These are phyloP conservation scores for Phalacrocorax carbo DNA, from an alignment of 2,113 vertebrate species.

Conservation along the genomic window DNA sequence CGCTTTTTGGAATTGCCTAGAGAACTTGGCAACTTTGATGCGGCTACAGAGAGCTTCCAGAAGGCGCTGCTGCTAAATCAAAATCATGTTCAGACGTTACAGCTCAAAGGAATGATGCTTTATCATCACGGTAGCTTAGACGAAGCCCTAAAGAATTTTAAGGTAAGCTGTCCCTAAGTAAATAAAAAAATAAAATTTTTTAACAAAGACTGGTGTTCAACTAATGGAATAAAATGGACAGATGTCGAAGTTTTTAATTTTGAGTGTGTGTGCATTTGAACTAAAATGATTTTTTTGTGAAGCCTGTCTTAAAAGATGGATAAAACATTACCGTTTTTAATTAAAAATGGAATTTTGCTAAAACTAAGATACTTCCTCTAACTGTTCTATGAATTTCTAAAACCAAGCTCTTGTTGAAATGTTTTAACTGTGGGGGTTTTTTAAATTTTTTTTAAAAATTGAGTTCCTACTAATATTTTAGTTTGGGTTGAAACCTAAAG, in stretches of 20 bases:
- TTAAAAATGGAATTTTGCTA: background rate
- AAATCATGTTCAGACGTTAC: constrained; percentile 95
- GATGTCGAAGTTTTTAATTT: background rate
- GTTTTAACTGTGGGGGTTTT: background rate
- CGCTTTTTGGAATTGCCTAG: constrained; percentile 52
- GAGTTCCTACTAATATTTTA: background rate
- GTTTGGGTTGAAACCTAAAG: background rate
- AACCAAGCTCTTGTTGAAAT: background rate
- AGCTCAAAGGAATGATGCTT: constrained; percentile 95
- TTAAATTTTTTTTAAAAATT: background rate
- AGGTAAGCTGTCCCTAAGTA: constrained; percentile 73
- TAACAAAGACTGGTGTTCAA: background rate
- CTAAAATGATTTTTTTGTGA: background rate
- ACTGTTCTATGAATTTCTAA: background rate
- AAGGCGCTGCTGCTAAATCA: constrained; percentile 95
- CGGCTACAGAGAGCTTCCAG: constrained; percentile 95
- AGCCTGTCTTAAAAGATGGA: background rate
- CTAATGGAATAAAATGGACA: background rate
- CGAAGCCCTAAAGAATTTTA: constrained; percentile 94
- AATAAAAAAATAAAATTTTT: background rate
- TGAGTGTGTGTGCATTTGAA: background rate
- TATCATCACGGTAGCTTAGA: constrained; percentile 95
- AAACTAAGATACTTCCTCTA: background rate
- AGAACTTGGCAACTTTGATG: constrained; percentile 95
- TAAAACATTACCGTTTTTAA: background rate